Evolutionary conservation across 2,888 invertebrate genomes (phyloP).

Genomic region (Aphodius granarius): DNA sequence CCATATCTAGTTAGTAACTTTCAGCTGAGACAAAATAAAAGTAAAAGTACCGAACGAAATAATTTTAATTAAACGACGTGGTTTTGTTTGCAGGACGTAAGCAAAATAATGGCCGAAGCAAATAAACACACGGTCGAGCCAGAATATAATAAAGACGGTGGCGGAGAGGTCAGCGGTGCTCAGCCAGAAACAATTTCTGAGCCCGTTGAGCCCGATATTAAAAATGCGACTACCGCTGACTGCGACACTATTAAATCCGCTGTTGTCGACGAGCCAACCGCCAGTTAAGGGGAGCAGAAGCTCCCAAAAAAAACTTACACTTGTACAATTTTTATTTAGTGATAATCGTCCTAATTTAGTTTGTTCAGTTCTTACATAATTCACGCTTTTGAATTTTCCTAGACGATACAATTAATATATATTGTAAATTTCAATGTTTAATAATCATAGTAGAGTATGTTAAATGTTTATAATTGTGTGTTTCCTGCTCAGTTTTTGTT

Average conservation of each 20-base stretch:
- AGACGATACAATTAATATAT: too few relatives aligned
- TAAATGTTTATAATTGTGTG: slow-evolving; percentile 24
- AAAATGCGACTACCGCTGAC: slow-evolving; percentile 43
- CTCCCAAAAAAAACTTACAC: slow-evolving; percentile 32
- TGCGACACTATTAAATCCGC: slow-evolving; percentile 35
- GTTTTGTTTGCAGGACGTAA: slow-evolving; percentile 57
- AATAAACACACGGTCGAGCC: slow-evolving; percentile 45
- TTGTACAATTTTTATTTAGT: slow-evolving; percentile 20
- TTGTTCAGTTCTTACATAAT: slow-evolving; percentile 41
- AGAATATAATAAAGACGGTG: slow-evolving; percentile 41
- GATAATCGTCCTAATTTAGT: slow-evolving; percentile 28
- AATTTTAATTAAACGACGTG: slow-evolving; percentile 43
- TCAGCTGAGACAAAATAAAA: too few relatives aligned
- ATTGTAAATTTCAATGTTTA: slow-evolving; percentile 13
- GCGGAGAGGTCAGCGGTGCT: slow-evolving; percentile 34
- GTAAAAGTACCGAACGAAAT: slow-evolving; percentile 19
- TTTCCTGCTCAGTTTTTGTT: too few relatives aligned
- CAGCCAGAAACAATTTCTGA: slow-evolving; percentile 11
- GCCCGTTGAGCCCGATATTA: slow-evolving; percentile 41
- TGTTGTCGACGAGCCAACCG: slow-evolving; percentile 32
- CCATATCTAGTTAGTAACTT: slow-evolving; percentile 23
- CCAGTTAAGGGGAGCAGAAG: slow-evolving; percentile 30
- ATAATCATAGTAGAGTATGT: slow-evolving; percentile 10
- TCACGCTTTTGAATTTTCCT: slow-evolving; percentile 32
- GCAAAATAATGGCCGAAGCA: slow-evolving; percentile 55